Base-by-base conservation (phyloP, 2,797 vertebrate genomes). In the Anguilla obscura region DNA sequence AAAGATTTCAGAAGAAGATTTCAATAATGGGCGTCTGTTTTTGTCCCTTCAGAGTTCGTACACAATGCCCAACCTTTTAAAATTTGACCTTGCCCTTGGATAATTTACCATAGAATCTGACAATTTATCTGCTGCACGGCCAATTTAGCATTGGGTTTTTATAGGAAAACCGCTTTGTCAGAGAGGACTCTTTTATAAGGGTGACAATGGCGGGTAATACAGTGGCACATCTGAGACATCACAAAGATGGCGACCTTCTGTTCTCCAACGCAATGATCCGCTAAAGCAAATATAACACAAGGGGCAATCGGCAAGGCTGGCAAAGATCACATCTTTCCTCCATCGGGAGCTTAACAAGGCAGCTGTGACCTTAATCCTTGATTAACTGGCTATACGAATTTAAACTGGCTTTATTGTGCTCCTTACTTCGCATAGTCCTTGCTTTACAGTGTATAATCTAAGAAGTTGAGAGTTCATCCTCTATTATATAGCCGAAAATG, bases 401-500 rank as follows among this genome's bases (percentile, higher is more conserved):
- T 80, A 82, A 48, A 54, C 80, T 69, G 86, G 45, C 79, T 83
- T 84, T 50, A 36, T 50, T n/a, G 63, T 21, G 80, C 58, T 54
- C n/a, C 27, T 14, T 54, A 21, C 66, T 52, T 66, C 36, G 27
- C 87, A 87, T 60, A 45, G 40, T 71, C 60, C 80, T 8, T 54
- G 45, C 45, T 27, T 48, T n/a, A 12, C 56, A 48, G 2, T 60
- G 86, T 48, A 60, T 85, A 9, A 4, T 36, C 54, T 5, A 24
- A 4, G 8, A 24, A 24, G 24, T 21, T 12, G n/a, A 82, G 45
- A 50, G 84, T 50, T 36, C 16, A 3, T 18, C 18, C 33, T 40
- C 84, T 85, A 33, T 63, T 85, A 36, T 66, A 60, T 63, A 40
- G 54, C 36, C 54, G 60, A 60, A 85, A 14, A 16, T 84, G 50